phyloP scores from a whole-genome alignment of 2,113 vertebrate genomes.

The Aldabrachelys gigantea region DNA sequence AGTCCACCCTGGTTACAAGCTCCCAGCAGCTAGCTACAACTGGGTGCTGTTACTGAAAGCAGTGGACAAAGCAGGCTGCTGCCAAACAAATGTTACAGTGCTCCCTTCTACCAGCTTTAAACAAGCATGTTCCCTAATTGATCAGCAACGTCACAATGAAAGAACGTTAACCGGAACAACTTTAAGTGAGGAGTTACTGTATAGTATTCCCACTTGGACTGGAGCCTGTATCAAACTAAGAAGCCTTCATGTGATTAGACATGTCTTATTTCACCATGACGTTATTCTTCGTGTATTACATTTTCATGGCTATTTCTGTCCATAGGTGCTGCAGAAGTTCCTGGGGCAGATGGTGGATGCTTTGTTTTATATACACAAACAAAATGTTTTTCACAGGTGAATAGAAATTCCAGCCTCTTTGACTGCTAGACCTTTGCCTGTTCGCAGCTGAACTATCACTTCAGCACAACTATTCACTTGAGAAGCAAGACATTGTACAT shows the following conservation, averaged over 20 bases:
- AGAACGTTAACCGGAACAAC: too few species aligned
- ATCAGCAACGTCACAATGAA: too few species aligned
- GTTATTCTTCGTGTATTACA: neutral
- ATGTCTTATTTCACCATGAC: neutral
- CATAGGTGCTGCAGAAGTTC: conserved; percentile 75
- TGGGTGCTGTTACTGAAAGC: too few species aligned
- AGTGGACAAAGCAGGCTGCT: too few species aligned
- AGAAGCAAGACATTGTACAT: neutral
- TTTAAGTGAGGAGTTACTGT: too few species aligned
- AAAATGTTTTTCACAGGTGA: conserved; percentile 81
- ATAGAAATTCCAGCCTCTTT: neutral
- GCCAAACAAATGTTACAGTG: too few species aligned
- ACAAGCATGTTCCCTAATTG: too few species aligned
- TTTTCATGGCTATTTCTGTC: neutral
- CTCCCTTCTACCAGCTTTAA: too few species aligned
- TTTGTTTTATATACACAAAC: conserved; percentile 78
- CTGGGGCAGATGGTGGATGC: conserved; percentile 82
- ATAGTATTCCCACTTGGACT: neutral
- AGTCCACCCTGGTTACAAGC: too few species aligned
- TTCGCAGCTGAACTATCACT: neutral
- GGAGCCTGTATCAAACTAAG: neutral
- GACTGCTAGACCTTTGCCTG: neutral
- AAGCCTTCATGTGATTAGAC: neutral
- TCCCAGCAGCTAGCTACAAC: too few species aligned
- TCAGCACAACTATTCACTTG: neutral